Evolutionary conservation across 2,888 invertebrate genomes (phyloP).

Genomic region (Harmothoe impar): DNA sequence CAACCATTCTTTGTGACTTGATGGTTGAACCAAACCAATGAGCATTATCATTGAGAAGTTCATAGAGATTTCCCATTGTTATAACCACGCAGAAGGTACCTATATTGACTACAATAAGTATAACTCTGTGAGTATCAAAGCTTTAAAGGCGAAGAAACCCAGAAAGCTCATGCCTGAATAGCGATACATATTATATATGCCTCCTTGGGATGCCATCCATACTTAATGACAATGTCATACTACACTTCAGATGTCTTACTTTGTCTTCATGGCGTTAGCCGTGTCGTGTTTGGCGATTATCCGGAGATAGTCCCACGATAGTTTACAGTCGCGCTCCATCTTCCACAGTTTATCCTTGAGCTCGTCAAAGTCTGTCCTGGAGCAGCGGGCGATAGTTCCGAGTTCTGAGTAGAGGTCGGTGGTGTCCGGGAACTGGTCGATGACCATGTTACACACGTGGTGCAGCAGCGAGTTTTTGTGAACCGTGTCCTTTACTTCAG

Average conservation of each 20-base stretch:
- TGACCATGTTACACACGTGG: constrained; percentile 98
- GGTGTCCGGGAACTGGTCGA: constrained; percentile 97
- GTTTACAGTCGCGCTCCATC: constrained; percentile 97
- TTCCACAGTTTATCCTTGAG: constrained; percentile 92
- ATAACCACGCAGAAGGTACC: too few relatives aligned
- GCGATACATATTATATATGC: too few relatives aligned
- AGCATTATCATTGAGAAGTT: too few relatives aligned
- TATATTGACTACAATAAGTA: too few relatives aligned
- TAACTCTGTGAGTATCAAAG: too few relatives aligned
- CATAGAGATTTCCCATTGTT: too few relatives aligned
- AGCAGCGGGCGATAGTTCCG: constrained; percentile 84
- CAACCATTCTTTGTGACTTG: too few relatives aligned
- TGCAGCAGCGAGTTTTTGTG: constrained; percentile 99
- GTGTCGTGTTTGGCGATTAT: constrained; percentile 95
- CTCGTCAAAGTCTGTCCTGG: constrained; percentile 94
- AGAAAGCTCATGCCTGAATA: too few relatives aligned
- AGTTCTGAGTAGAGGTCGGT: constrained; percentile 96
- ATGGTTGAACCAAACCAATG: too few relatives aligned
- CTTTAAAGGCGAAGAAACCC: too few relatives aligned
- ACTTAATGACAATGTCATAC: too few relatives aligned
- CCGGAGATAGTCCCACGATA: constrained; percentile 97
- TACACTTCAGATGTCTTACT: constrained; percentile 64
- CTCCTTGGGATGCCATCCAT: too few relatives aligned
- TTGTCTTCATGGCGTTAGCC: constrained; percentile 88
- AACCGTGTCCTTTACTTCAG: constrained; percentile 99